Conservation (phyloP, 2,113 vertebrate genomes). For the Myodes glareolus region DNA sequence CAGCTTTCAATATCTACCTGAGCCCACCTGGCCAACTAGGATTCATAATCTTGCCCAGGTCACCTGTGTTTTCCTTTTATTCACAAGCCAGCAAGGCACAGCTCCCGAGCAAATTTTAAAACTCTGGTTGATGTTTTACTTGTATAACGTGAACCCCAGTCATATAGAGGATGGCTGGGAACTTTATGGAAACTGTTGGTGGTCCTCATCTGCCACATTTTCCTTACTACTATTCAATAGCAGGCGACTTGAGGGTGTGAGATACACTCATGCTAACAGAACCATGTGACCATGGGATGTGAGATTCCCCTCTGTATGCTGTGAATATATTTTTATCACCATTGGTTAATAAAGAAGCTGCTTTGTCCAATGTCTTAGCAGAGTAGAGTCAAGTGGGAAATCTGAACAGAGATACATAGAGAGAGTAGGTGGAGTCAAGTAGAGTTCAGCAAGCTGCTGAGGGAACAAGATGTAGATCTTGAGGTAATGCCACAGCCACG, state of each 20-base stretch:
- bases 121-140: background rate
- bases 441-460: too few relatives aligned
- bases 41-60: background rate
- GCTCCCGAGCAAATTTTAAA: constrained; percentile 18
- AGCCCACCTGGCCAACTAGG: background rate
- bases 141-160: background rate
- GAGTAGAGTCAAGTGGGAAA: too few relatives aligned
- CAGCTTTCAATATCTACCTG: background rate
- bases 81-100: background rate
- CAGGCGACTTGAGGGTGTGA: background rate
- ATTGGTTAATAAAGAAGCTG: too few relatives aligned
- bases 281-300: background rate
- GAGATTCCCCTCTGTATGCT: too few relatives aligned
- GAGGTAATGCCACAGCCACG: too few relatives aligned
- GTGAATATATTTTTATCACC: too few relatives aligned
- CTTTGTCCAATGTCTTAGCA: too few relatives aligned
- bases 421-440: too few relatives aligned
- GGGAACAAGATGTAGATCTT: too few relatives aligned
- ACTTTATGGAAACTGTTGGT: background rate
- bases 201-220: background rate
- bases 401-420: too few relatives aligned
- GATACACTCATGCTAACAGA: background rate
- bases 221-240: background rate
- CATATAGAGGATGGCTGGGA: background rate
- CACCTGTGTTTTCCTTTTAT: background rate